Evolutionary conservation across 2,888 invertebrate genomes (phyloP).

Genomic region (Arenicola marina): DNA sequence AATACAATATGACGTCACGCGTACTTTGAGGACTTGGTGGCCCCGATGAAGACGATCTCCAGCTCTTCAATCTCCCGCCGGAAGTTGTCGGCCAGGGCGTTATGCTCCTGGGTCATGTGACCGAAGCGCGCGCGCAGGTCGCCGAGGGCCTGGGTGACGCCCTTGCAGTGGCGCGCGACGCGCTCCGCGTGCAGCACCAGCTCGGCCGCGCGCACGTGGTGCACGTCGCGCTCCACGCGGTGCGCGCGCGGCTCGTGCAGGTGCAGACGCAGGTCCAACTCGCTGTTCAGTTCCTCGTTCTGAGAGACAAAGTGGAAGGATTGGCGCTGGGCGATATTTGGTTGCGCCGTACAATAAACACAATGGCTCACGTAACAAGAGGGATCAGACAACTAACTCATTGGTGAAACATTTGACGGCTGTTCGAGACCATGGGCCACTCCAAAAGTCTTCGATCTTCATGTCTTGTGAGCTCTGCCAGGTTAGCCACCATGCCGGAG

Average conservation of each 20-base stretch:
- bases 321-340: no score
- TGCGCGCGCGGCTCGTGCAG: slow-evolving; percentile 57
- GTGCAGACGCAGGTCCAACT: slow-evolving; percentile 58
- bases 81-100: slow-evolving; percentile 51
- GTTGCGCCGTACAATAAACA: no score
- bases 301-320: slow-evolving; percentile 19
- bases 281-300: slow-evolving; percentile 60
- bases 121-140: slow-evolving; percentile 51
- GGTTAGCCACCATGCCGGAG: no score
- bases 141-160: slow-evolving; percentile 53
- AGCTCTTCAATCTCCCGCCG: slow-evolving; percentile 52
- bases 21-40: slow-evolving; percentile 54
- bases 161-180: slow-evolving; percentile 57
- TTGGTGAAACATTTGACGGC: no score
- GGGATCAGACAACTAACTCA: no score
- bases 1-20: no score
- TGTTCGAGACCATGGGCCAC: no score
- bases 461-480: no score
- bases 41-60: slow-evolving; percentile 56
- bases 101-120: slow-evolving; percentile 52
- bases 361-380: no score
- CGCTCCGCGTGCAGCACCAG: slow-evolving; percentile 59
- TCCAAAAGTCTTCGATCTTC: no score
- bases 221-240: slow-evolving; percentile 58
- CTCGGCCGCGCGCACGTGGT: slow-evolving; percentile 61